Conservation (phyloP, 2,888 invertebrate species). For the Zygaena filipendulae region DNA sequence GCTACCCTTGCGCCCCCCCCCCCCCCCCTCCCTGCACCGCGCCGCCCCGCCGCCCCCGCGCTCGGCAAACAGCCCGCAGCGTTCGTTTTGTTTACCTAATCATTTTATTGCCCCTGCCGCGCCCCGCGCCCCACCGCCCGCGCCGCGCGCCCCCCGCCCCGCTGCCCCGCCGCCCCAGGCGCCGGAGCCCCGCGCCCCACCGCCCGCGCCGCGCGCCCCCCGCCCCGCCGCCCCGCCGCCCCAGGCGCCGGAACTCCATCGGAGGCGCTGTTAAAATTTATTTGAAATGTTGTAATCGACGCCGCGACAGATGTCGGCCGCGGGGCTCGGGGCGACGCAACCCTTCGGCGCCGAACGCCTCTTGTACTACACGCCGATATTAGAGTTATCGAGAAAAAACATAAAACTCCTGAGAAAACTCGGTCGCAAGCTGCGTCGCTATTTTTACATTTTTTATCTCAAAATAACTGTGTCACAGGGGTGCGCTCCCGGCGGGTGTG, state of each 20-base stretch:
- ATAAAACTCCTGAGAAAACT: constrained; percentile 51
- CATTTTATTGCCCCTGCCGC: constrained; percentile 43
- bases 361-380: constrained; percentile 46
- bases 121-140: constrained; percentile 17
- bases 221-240: constrained; percentile 21
- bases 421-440: constrained; percentile 54
- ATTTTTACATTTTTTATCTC: constrained; percentile 59
- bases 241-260: constrained; percentile 21
- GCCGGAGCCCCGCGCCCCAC: constrained; percentile 19
- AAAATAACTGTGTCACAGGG: constrained; percentile 62
- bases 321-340: constrained; percentile 16
- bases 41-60: constrained; percentile 19
- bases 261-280: constrained; percentile 34
- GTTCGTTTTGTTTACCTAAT: constrained; percentile 59
- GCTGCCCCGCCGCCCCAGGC: constrained; percentile 22
- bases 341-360: constrained; percentile 28
- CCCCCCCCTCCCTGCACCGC: constrained; percentile 15
- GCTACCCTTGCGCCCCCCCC: constrained; percentile 19
- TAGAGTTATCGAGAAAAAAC: constrained; percentile 42
- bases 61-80: constrained; percentile 37
- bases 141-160: constrained; percentile 7
- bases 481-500: constrained; percentile 21
- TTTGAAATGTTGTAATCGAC: constrained; percentile 32
- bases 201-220: constrained; percentile 9
- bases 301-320: constrained; percentile 36